Evolutionary conservation across 2,888 invertebrate species (phyloP), one percentile per base, ranked within the genome.

Genomic region (Leucophenga montana): DNA sequence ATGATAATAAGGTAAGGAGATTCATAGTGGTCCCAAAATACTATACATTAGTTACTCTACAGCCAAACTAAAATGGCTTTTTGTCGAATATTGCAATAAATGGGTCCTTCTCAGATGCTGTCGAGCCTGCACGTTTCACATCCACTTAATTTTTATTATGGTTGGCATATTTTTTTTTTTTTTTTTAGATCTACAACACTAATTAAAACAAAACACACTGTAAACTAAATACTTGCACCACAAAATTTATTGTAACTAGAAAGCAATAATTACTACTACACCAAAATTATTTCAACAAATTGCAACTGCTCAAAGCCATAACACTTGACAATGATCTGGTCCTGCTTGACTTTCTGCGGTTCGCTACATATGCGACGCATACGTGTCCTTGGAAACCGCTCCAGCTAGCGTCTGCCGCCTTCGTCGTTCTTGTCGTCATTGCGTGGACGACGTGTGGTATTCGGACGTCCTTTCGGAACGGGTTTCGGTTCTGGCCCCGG

Each of bases 381-480:
- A n/a, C 11, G 67, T 18, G n/a, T 62, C 39, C 70, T 73, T 39
- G 22, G 22, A n/a, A 18, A 27, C 20, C 20, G 39, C 53, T n/a
- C 46, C 71, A 71, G 84, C 85, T 86, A 86, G 72, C 87, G 86
- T 14, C 78, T 74, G 71, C 82, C 78, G 27, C 64, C 74, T 31
- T 78, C 74, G 46, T 83, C 80, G 3, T 85, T 73, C 33, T 78
- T 75, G 46, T 83, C 79, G 3, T 85, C 84, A 0, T 79, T 77
- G 14, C 78, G 71, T 0, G 85, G 85, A 39, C 85, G 86, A 56
- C 85, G 85, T 0, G 85, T 86, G 0, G 88, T 87, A 1, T 85
- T 69, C 0, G 88, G 86, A 54, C 88, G 86, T 46, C 88, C 88
- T 66, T 79, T 83, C 9, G 85, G 85, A 62, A 85, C 78, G 6